Base-by-base conservation (phyloP, 2,797 vertebrate genomes). In the Gallinago nigripennis region DNA sequence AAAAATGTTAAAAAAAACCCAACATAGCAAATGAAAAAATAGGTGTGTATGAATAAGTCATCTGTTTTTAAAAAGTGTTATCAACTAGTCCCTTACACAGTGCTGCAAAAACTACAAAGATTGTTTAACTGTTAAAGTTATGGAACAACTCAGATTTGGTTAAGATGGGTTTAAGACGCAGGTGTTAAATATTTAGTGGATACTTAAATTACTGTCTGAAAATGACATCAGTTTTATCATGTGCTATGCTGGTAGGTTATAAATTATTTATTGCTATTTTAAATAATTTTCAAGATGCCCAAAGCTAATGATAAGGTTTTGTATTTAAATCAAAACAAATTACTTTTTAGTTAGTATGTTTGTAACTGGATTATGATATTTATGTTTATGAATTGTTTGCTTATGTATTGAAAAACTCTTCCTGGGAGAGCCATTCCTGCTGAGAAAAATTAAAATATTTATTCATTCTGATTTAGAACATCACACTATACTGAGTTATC, bases 391-490 rank as follows among this genome's bases (percentile, higher is more conserved):
- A 90, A 86, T 28, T 48, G 9, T 60, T 85, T 73, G 30, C n/a
- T 91, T 89, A 71, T 73, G 14, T 28, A 66, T 46, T 90, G 35
- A 84, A 95, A 92, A 76, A 56, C 12, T 89, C 39, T 77, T 91
- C 56, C 58, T 63, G 9, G 6, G 33, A 92, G 28, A 88, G 23
- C 2, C 4, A 24, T 20, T 82, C 17, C 56, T 73, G 24, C 25
- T 58, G 51, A 50, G 46, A 92, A 90, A 93, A 88, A 58, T 58
- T 50, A 71, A 90, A 93, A 86, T 86, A 79, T 39, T 72, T 84
- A 60, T 56, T 91, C 45, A 66, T 86, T 82, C 41, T 86, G 28
- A 24, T 82, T 79, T 64, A 48, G 33, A 94, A 88, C 53, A 70
- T 39, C 41, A 69, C 17, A 72, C 2, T 48, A 60, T 48, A 65